Evolutionary conservation across 2,797 vertebrate genomes (phyloP), one percentile per base, ranked within the genome.

Genomic region (Crenuchus spilurus): DNA sequence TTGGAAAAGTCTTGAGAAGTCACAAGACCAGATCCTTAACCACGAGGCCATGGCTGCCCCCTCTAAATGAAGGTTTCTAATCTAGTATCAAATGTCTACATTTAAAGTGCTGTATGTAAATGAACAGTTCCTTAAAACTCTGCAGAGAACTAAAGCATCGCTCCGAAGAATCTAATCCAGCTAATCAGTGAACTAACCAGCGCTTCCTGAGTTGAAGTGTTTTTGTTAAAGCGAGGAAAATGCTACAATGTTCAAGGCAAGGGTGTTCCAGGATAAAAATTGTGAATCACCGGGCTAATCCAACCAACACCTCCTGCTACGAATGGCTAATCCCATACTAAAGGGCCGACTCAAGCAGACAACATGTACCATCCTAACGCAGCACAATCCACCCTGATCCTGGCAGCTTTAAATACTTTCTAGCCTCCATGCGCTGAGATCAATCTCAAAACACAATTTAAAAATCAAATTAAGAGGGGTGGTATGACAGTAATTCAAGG

Each of bases 381-480:
- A 24, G 14, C 65, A 46, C 67, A 68, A 74, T 68, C 62, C 37
- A 2, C 24, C 37, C 2, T 35, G 54, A 75, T 73, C 68, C 65
- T 51, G 24, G 28, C 4, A 57, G 70, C 64, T 69, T 44, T 42
- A 16, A 51, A 48, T 31, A 28, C 46, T 11, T 26, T 33, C 67
- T 26, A 26, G 18, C 18, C 20, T 65, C 62, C 18, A 6, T 64
- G 62, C 24, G 26, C 48, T 18, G 39, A 61, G 41, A 72, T 79
- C 55, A 63, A 79, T 70, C 69, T 61, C 42, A 37, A 76, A 78
- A 70, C 54, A 70, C 48, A 51, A 78, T 76, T 76, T 70, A 70
- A 70, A 57, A 83, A 81, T 51, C 62, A 75, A 69, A 77, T 75
- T 30, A 76, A 74, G 74, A 75, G 26, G 54, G 44, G 33, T 39